Evolutionary conservation across 92 coral and sea anemone genomes (phyloP).

Genomic region (Palythoa caribaeorum): DNA sequence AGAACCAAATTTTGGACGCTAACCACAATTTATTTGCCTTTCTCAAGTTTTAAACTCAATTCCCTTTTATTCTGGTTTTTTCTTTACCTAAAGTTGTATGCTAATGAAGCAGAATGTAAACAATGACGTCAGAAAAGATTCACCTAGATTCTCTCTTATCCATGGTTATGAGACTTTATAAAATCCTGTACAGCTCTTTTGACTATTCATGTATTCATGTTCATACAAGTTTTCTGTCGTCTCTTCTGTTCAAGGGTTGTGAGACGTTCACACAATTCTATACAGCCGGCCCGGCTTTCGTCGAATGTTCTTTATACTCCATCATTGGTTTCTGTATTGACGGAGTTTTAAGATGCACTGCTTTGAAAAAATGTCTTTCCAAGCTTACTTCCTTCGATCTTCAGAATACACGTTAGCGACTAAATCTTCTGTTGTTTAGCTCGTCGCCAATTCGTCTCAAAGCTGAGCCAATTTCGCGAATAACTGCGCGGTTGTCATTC

Average conservation of each 20-base stretch:
- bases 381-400: not conserved
- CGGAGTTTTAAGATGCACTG: not conserved
- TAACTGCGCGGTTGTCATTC: slow-evolving; percentile 72
- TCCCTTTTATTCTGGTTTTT: too few relatives aligned
- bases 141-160: not conserved
- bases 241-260: not conserved
- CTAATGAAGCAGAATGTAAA: too few relatives aligned
- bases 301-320: not conserved
- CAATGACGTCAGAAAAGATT: too few relatives aligned
- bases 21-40: too few relatives aligned
- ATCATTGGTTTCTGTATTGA: not conserved
- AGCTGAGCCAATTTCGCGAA: slow-evolving; percentile 90
- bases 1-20: too few relatives aligned
- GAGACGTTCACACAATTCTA: not conserved
- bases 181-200: too few relatives aligned
- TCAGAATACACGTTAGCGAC: slow-evolving; percentile 68
- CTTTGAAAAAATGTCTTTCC: not conserved
- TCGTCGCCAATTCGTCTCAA: slow-evolving; percentile 91
- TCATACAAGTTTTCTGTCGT: not conserved
- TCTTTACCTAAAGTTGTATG: too few relatives aligned
- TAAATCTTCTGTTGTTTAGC: slow-evolving; percentile 85
- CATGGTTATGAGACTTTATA: not conserved
- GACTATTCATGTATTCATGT: not conserved
- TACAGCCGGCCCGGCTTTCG: not conserved
- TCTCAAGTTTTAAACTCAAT: too few relatives aligned